These are phyloP conservation scores for Keiferia lycopersicella DNA, from an alignment of 2,888 invertebrate species.

Conservation along the genomic window DNA sequence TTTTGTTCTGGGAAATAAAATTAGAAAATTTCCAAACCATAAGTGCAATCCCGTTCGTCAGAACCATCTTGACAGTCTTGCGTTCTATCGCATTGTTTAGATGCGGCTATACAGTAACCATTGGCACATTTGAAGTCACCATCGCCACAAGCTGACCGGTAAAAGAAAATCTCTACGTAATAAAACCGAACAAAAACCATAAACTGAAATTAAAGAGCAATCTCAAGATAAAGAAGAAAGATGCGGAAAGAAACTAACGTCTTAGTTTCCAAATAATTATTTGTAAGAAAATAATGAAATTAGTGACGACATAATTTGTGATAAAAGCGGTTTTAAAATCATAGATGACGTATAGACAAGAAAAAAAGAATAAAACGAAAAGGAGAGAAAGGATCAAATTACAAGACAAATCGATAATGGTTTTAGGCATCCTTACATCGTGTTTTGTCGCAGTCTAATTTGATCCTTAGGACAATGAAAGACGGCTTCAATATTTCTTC, in stretches of 20 bases:
- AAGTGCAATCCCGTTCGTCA: conserved; percentile 79
- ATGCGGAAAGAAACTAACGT: neutral
- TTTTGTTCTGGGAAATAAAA: conserved; percentile 21
- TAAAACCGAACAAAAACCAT: conserved; percentile 30
- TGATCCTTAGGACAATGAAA: neutral
- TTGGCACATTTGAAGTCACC: conserved; percentile 84
- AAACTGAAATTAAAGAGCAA: conserved; percentile 15
- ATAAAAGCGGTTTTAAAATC: neutral
- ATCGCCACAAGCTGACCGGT: conserved; percentile 79
- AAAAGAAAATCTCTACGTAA: conserved; percentile 65
- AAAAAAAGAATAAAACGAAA: neutral
- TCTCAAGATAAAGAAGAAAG: neutral
- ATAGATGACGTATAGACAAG: neutral
- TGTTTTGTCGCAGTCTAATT: too few species aligned
- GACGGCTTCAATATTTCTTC: too few species aligned
- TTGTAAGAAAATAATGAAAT: conserved; percentile 10
- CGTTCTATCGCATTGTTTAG: conserved; percentile 79
- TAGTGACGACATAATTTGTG: neutral
- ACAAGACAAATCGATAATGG: too few species aligned
- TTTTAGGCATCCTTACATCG: too few species aligned
- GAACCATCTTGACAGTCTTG: conserved; percentile 82
- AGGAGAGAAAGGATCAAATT: neutral
- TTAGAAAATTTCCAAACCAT: conserved; percentile 69
- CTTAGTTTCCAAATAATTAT: too few species aligned
- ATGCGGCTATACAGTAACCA: conserved; percentile 82